Conservation (phyloP, 2,113 vertebrate species). For the Chionis minor region DNA sequence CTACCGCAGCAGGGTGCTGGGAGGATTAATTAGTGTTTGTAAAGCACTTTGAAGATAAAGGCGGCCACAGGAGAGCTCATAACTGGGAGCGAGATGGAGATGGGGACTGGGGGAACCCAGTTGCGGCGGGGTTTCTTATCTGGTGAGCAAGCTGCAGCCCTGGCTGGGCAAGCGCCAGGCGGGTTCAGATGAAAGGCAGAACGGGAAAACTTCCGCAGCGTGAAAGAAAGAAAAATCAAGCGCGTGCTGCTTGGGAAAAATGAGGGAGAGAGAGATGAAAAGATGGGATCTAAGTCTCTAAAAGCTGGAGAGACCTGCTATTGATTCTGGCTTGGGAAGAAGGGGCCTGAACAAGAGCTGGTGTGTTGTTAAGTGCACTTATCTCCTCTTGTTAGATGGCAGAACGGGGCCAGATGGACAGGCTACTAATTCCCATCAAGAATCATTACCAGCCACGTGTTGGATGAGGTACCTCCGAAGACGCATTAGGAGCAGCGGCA, state of each 20-base stretch:
- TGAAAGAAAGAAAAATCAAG: not conserved
- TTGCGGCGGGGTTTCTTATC: not conserved
- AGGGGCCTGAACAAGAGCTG: conserved; percentile 18
- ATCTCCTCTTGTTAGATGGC: not conserved
- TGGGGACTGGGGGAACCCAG: not conserved
- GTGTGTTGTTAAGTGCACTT: conserved; percentile 14
- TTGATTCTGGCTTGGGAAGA: conserved; percentile 51
- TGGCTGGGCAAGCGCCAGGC: not conserved
- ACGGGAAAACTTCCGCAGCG: not conserved
- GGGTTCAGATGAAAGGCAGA: not conserved
- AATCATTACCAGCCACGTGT: not conserved
- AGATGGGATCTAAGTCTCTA: conserved; percentile 51
- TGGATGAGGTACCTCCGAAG: not conserved
- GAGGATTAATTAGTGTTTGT: conserved; percentile 62
- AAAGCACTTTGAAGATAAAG: conserved; percentile 61
- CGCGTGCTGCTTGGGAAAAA: not conserved
- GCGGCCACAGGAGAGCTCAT: not conserved
- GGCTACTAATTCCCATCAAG: conserved; percentile 6
- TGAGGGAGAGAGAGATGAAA: conserved; percentile 4
- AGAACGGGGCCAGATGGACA: not conserved
- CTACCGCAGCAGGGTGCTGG: not conserved
- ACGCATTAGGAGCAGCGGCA: accelerated
- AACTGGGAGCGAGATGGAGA: not conserved
- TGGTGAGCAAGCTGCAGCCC: conserved; percentile 1
- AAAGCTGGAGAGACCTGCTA: conserved; percentile 45